Conservation (phyloP, 2,113 vertebrate genomes). For the Plecturocebus donacophilus region DNA sequence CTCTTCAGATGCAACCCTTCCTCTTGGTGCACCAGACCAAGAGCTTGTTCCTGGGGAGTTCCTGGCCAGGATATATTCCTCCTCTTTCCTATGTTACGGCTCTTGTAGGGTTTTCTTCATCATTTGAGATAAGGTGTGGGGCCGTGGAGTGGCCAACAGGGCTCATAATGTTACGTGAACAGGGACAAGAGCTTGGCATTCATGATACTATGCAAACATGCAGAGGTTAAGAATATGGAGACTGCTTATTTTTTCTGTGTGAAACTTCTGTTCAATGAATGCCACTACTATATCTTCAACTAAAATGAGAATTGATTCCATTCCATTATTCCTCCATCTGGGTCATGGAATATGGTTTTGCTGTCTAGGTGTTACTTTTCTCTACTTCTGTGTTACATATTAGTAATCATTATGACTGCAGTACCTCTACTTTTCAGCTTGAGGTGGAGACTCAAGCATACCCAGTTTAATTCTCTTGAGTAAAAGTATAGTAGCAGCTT, state of each 20-base stretch:
- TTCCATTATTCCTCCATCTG: not conserved
- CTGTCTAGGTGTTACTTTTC: not conserved
- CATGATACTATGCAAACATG: not conserved
- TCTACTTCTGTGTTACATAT: not conserved
- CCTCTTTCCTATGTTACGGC: not conserved
- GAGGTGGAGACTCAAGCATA: not conserved
- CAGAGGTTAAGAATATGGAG: not conserved
- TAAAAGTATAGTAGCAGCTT: not conserved
- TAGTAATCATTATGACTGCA: not conserved
- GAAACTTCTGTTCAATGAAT: constrained; percentile 25
- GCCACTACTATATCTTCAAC: not conserved
- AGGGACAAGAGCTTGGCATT: not conserved
- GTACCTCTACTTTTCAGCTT: not conserved
- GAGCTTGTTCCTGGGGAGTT: not conserved
- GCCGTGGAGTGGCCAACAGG: not conserved
- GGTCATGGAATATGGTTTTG: constrained; percentile 3
- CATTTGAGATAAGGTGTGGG: not conserved
- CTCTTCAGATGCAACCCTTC: not conserved
- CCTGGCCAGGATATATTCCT: not conserved
- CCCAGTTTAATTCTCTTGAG: not conserved
- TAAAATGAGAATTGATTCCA: constrained; percentile 4
- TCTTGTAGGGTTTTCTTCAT: not conserved
- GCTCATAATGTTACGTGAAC: not conserved
- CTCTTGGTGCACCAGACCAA: not conserved
- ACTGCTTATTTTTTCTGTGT: not conserved